Evolutionary conservation across 2,113 vertebrate genomes (phyloP), one percentile per base, ranked within the genome.

Genomic region (Pogonocichla stellata): DNA sequence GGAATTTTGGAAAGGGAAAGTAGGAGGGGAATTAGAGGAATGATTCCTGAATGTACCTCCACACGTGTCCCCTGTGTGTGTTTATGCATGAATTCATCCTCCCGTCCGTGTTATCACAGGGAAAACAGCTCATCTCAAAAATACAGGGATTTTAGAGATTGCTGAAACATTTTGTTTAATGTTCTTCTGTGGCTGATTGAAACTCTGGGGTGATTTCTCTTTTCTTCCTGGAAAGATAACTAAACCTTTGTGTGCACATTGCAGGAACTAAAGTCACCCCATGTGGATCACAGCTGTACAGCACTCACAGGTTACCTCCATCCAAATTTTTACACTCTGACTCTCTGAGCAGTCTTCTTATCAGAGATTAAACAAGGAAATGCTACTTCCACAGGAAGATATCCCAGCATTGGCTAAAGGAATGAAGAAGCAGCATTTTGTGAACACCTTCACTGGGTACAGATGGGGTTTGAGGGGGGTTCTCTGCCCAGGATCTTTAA

Each of bases 111-210:
- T 9, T 24, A 34, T 12, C 75, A 19, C 72, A 62, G 58, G 60
- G 42, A 36, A 22, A 90, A 34, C 45, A 70, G 58, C 51, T 56
- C 82, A 48, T 50, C 60, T 78, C 94, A 69, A 31, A 94, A 77
- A 1, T 9, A 36, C 0, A 13, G 0, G 3, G 24, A 34, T 75
- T 85, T 56, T 10, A 65, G 83, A 83, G 60, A 29, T 0, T 36
- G 65, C 12, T 64, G 29, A 26, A 78, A n/a, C 47, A 10, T 54
- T 84, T 74, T 40, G 28, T 70, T 82, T 42, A 47, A 28, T 13
- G 53, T 40, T 92, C 58, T 72, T 70, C 53, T 29, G 38, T 0
- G 3, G 28, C 4, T 23, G 57, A 47, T 22, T 42, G 38, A 45
- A 66, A 53, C 34, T 43, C 38, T 53, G 61, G 48, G 54, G 34